phyloP scores from a whole-genome alignment of 2,888 invertebrate genomes.

The Biston betularia region DNA sequence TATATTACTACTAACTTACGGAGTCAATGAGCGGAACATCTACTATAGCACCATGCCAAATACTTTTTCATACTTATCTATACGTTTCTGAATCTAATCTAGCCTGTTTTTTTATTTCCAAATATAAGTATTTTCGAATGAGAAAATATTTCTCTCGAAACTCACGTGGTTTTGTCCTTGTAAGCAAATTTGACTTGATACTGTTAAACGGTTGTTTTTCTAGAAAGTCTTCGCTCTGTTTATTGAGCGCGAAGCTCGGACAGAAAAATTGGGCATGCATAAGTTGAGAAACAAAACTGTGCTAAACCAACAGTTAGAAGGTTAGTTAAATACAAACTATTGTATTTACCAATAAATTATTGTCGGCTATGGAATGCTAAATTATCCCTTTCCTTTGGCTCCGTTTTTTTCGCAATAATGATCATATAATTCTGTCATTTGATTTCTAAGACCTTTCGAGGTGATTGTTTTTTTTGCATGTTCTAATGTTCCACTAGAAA shows the following conservation, averaged over 20 bases:
- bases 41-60: neutral
- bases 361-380: no score
- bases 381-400: no score
- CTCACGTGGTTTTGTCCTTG: no score
- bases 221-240: slow-evolving; percentile 73
- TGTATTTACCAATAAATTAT: no score
- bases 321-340: no score
- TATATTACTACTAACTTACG: slow-evolving; percentile 6
- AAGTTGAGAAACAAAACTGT: slow-evolving; percentile 39
- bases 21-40: slow-evolving; percentile 10
- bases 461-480: no score
- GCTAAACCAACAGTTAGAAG: slow-evolving; percentile 5
- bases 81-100: neutral
- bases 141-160: no score
- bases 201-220: slow-evolving; percentile 70
- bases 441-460: no score
- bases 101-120: neutral
- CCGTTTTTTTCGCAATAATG: no score
- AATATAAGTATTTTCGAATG: no score
- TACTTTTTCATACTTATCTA: neutral
- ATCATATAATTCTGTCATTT: no score
- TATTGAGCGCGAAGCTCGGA: slow-evolving; percentile 73
- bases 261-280: slow-evolving; percentile 47
- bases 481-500: no score
- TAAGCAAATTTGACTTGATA: slow-evolving; percentile 73